Evolutionary conservation across 2,797 vertebrate genomes (phyloP).

Genomic region (Chanos chanos): DNA sequence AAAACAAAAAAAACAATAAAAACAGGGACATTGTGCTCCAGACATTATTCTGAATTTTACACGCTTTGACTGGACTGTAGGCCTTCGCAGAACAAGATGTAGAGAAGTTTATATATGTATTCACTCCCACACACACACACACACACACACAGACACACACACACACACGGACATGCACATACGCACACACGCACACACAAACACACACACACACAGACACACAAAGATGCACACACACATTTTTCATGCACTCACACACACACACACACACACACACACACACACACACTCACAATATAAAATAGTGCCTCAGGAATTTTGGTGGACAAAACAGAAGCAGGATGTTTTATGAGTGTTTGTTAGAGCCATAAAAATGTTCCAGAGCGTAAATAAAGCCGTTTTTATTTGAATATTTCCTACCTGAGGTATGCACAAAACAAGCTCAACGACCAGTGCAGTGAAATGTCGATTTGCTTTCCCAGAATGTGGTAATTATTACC

Average conservation of each 20-base stretch:
- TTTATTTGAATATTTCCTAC: conserved; percentile 29
- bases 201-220: neutral
- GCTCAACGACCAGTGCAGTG: conserved; percentile 9
- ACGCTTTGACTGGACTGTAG: conserved; percentile 21
- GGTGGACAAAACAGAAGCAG: conserved; percentile 11
- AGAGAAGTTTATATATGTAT: no score
- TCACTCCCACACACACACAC: no score
- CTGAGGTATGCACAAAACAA: conserved; percentile 5
- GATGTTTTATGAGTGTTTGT: conserved; percentile 18
- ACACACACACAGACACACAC: no score
- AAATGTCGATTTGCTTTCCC: conserved; percentile 20
- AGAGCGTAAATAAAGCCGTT: conserved; percentile 22
- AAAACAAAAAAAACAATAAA: conserved; percentile 21
- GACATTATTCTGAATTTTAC: conserved; percentile 14
- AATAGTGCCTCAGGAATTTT: conserved; percentile 9
- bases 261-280: neutral
- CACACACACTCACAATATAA: neutral
- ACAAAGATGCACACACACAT: neutral
- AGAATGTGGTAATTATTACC: no score
- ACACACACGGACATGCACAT: neutral
- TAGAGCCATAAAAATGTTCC: conserved; percentile 34
- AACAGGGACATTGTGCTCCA: conserved; percentile 2
- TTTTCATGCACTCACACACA: neutral
- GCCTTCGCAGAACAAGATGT: conserved; percentile 22
- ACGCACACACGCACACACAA: neutral